Conservation (phyloP, 2,113 vertebrate genomes). For the Perognathus longimembris region DNA sequence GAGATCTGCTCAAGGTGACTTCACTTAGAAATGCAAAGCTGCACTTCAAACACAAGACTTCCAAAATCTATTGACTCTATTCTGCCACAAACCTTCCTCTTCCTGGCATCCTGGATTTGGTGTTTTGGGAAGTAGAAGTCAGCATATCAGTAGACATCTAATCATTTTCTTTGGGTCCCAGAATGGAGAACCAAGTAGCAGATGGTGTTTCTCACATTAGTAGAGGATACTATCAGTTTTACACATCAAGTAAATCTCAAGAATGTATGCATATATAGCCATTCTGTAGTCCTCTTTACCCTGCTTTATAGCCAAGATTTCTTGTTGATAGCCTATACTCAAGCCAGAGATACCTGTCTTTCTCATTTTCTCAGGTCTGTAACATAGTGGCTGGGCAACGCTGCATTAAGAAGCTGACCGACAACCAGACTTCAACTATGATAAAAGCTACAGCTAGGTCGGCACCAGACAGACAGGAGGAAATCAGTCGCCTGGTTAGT, state of each 20-base stretch:
- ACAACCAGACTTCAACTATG: conserved; percentile 92
- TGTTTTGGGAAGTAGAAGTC: too few relatives aligned
- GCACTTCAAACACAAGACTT: too few relatives aligned
- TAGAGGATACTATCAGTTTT: conserved; percentile 27
- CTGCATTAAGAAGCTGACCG: conserved; percentile 92
- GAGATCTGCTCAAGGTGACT: background rate
- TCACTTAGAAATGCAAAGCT: conserved; percentile 35
- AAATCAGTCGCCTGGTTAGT: conserved; percentile 90
- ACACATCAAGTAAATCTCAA: conserved; percentile 14
- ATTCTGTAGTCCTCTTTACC: background rate
- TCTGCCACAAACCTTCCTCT: too few relatives aligned
- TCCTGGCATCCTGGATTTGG: too few relatives aligned
- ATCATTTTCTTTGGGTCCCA: too few relatives aligned
- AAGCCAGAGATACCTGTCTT: conserved; percentile 15
- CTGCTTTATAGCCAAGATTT: background rate
- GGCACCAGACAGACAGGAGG: conserved; percentile 91
- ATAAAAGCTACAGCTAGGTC: conserved; percentile 92
- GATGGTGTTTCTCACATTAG: too few relatives aligned
- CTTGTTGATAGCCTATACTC: background rate
- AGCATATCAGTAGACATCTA: too few relatives aligned
- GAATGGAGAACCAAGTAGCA: too few relatives aligned
- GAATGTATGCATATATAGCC: background rate
- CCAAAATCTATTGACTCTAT: too few relatives aligned
- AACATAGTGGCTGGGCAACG: conserved; percentile 92
- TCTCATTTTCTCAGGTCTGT: conserved; percentile 85